Conservation (phyloP, 2,888 invertebrate genomes). For the Dynastes maya region DNA sequence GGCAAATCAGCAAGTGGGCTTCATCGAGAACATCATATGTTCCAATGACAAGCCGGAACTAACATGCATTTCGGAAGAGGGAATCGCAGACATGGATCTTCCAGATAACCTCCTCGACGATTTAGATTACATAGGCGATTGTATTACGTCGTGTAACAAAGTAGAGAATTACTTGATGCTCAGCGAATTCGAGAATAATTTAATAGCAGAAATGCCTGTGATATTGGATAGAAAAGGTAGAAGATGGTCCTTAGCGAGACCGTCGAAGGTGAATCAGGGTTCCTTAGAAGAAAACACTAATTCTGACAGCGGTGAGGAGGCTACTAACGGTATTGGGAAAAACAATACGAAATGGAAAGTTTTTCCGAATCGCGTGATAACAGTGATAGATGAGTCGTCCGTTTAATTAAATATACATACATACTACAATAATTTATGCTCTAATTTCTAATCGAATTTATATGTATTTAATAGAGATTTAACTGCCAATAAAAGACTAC, state of each 20-base stretch:
- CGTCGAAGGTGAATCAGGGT: conserved; percentile 68
- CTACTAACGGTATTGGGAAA: conserved; percentile 69
- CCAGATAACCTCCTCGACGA: conserved; percentile 86
- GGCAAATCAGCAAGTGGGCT: conserved; percentile 66
- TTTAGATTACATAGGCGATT: conserved; percentile 85
- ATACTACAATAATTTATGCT: conserved; percentile 7
- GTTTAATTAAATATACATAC: conserved; percentile 66
- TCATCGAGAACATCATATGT: conserved; percentile 71
- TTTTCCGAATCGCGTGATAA: conserved; percentile 78
- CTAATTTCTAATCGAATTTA: conserved; percentile 35
- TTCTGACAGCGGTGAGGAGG: conserved; percentile 67
- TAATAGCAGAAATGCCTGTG: conserved; percentile 85
- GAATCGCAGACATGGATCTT: conserved; percentile 86
- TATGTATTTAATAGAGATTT: conserved; percentile 15
- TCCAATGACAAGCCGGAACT: conserved; percentile 80
- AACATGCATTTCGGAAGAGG: conserved; percentile 90
- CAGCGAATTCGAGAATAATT: conserved; percentile 89
- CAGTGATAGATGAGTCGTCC: conserved; percentile 85
- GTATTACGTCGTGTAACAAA: conserved; percentile 89
- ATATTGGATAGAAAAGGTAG: conserved; percentile 81
- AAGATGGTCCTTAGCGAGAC: conserved; percentile 81
- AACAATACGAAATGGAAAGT: conserved; percentile 67
- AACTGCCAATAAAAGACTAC: conserved; percentile 52
- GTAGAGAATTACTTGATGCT: conserved; percentile 90
- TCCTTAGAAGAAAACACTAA: conserved; percentile 72